Conservation (phyloP, 2,888 invertebrate genomes). For the Pristionchus japonicus region DNA sequence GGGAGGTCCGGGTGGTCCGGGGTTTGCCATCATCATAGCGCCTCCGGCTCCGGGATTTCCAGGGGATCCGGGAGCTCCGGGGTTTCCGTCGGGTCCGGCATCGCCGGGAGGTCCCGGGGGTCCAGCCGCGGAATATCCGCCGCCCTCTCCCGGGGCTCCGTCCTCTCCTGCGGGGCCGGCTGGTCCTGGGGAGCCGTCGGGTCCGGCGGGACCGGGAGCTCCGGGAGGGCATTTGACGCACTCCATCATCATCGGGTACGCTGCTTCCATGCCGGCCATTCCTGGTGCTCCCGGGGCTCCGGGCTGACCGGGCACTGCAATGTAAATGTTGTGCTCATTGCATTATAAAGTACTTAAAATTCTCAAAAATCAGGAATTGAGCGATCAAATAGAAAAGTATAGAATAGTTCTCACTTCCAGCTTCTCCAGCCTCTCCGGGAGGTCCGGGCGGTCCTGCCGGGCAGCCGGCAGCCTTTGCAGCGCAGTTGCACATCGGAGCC, state of each 20-base stretch:
- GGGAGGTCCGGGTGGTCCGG: slow-evolving; percentile 6
- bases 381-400: no score
- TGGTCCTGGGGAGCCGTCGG: slow-evolving; percentile 52
- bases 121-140: slow-evolving; percentile 48
- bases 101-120: slow-evolving; percentile 2
- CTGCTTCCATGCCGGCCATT: slow-evolving; percentile 52
- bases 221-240: slow-evolving; percentile 48
- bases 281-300: slow-evolving; percentile 50
- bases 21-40: background rate
- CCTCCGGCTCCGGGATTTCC: background rate
- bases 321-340: background rate
- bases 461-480: slow-evolving; percentile 25
- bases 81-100: background rate
- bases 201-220: slow-evolving; percentile 48
- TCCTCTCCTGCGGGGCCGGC: slow-evolving; percentile 43
- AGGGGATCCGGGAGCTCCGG: background rate
- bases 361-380: background rate
- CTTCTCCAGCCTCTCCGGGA: slow-evolving; percentile 26
- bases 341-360: background rate
- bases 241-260: slow-evolving; percentile 50
- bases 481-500: slow-evolving; percentile 20
- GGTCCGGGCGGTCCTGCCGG: slow-evolving; percentile 32
- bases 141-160: slow-evolving; percentile 43
- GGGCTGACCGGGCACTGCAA: slow-evolving; percentile 50
- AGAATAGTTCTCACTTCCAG: background rate